These are phyloP conservation scores for Cisticola juncidis DNA, from an alignment of 2,113 vertebrate species.

Conservation along the genomic window DNA sequence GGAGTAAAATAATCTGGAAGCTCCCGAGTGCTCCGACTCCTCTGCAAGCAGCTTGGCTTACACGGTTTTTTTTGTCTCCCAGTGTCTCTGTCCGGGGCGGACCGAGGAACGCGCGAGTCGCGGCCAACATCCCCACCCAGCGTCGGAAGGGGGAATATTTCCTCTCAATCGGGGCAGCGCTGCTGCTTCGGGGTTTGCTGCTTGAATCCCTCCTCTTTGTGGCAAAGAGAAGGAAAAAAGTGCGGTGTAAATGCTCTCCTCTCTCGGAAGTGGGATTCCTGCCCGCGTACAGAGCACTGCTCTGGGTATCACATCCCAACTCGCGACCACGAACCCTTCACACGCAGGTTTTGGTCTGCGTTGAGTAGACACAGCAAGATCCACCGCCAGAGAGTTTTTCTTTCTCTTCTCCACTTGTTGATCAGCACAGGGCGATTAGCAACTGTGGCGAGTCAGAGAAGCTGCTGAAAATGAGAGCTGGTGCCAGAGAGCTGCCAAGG, in stretches of 20 bases:
- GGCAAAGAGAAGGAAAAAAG: not conserved
- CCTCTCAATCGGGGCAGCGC: not conserved
- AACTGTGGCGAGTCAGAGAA: not conserved
- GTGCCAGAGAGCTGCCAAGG: not conserved
- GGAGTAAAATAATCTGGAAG: not conserved
- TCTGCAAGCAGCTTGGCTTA: not conserved
- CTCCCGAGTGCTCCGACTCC: not conserved
- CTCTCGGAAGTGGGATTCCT: not conserved
- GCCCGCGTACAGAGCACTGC: rapidly evolving
- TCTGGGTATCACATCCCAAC: rapidly evolving
- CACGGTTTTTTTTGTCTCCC: not conserved
- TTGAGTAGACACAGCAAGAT: too few species aligned
- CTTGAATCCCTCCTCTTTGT: rapidly evolving
- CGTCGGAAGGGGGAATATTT: not conserved
- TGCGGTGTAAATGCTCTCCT: not conserved
- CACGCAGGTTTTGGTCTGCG: not conserved
- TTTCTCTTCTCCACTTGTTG: not conserved
- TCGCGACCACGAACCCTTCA: rapidly evolving
- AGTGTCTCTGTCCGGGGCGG: not conserved
- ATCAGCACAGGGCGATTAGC: not conserved
- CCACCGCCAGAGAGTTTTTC: not conserved
- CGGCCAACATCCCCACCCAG: conserved; percentile 40
- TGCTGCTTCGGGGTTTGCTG: not conserved
- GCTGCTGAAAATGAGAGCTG: not conserved
- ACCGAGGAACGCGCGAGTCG: not conserved